Evolutionary conservation across 2,797 vertebrate genomes (phyloP).

Genomic region (Pseudochirops corinnae): DNA sequence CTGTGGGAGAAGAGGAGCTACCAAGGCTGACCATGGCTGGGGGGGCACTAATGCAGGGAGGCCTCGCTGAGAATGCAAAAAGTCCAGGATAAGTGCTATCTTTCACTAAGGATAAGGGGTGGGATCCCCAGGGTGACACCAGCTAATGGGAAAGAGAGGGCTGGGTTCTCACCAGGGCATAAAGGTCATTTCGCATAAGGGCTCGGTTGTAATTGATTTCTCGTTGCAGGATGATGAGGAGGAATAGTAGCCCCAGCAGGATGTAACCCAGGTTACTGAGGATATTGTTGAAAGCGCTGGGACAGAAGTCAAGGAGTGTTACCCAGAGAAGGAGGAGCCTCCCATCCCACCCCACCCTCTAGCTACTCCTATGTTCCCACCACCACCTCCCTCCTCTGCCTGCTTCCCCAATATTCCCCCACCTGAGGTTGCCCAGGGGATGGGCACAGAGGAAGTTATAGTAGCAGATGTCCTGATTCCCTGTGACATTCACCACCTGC

Average conservation of each 20-base stretch:
- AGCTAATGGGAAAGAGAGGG: neutral
- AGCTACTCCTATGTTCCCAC: neutral
- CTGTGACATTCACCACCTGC: constrained; percentile 96
- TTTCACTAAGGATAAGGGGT: neutral
- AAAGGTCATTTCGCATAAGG: constrained; percentile 88
- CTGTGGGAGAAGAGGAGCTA: no score
- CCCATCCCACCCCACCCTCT: fast-evolving
- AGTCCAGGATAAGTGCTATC: neutral
- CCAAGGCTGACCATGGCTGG: no score
- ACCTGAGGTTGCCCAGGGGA: constrained; percentile 96
- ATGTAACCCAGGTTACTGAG: constrained; percentile 97
- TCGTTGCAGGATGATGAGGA: constrained; percentile 94
- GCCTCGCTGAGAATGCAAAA: neutral
- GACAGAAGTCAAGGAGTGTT: neutral
- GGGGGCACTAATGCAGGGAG: neutral
- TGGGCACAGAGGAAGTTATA: constrained; percentile 99
- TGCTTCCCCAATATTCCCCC: neutral
- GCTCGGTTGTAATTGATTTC: constrained; percentile 94
- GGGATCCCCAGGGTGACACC: neutral
- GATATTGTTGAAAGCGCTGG: constrained; percentile 98
- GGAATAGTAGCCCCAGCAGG: constrained; percentile 96
- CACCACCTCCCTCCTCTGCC: neutral
- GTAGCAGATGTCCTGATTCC: constrained; percentile 99
- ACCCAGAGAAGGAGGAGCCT: fast-evolving
- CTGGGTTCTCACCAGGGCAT: constrained; percentile 87